Evolutionary conservation across 2,888 invertebrate genomes (phyloP).

Genomic region (Plebejus argus): DNA sequence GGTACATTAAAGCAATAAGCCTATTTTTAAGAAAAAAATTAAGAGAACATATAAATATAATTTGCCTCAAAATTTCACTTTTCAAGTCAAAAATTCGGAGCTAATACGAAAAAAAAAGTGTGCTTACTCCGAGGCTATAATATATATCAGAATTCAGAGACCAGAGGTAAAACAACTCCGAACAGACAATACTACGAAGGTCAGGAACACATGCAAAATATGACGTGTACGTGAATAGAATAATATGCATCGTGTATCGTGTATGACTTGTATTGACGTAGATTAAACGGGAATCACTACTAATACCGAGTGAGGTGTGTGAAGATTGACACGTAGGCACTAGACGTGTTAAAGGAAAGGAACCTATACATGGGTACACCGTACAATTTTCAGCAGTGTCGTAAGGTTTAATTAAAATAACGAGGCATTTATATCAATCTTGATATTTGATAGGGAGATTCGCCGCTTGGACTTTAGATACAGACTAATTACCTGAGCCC

Average conservation of each 20-base stretch:
- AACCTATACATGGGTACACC: background rate
- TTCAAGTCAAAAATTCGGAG: background rate
- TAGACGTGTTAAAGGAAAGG: background rate
- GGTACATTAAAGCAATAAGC: no score
- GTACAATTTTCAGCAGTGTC: background rate
- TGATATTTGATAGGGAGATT: no score
- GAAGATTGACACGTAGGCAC: conserved; percentile 26
- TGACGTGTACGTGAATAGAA: background rate
- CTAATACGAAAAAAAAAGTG: no score
- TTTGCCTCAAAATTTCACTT: background rate
- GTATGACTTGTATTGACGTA: conserved; percentile 5
- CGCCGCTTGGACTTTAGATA: no score
- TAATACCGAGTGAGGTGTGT: background rate
- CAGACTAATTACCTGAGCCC: no score
- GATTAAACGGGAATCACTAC: background rate
- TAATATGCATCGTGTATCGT: background rate
- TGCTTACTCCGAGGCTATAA: no score
- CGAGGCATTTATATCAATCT: no score
- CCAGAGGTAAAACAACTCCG: no score
- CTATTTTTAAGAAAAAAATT: no score
- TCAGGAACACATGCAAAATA: background rate
- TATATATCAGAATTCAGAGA: no score
- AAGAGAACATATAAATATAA: background rate
- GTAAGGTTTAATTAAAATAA: background rate
- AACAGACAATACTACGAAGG: background rate